A percentile compares a stretch with the other conserved stretches of the same genome.
These are phyloP conservation scores for Siphlonurus alternatus DNA, from an alignment of 2,888 invertebrate genomes.

Conservation along the genomic window DNA sequence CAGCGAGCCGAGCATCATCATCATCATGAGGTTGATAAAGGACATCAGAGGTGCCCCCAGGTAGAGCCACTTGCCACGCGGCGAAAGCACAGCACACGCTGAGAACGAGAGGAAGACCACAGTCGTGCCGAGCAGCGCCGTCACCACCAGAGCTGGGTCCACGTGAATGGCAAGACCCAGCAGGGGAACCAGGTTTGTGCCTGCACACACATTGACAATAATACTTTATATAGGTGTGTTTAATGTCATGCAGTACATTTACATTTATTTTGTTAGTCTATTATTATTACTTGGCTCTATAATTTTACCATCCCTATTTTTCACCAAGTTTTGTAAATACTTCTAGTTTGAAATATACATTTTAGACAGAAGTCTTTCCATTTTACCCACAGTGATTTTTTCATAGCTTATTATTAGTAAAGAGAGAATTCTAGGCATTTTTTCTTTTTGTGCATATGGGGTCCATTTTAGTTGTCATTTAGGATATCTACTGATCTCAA, in stretches of 20 bases:
- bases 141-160: conserved; percentile 75
- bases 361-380: too few relatives aligned
- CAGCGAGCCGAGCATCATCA: conserved; percentile 65
- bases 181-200: conserved; percentile 77
- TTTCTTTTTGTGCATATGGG: too few relatives aligned
- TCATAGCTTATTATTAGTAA: too few relatives aligned
- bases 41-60: conserved; percentile 80
- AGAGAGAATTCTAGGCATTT: too few relatives aligned
- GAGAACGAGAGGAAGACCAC: conserved; percentile 87
- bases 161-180: conserved; percentile 60
- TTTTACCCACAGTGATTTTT: too few relatives aligned
- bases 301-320: too few relatives aligned
- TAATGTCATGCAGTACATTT: background rate
- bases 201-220: conserved; percentile 32
- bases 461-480: too few relatives aligned
- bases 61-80: conserved; percentile 75
- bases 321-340: too few relatives aligned
- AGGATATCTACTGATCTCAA: too few relatives aligned
- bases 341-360: too few relatives aligned
- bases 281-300: too few relatives aligned
- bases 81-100: conserved; percentile 68
- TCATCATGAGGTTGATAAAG: conserved; percentile 55
- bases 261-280: too few relatives aligned
- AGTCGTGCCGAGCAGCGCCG: conserved; percentile 69
- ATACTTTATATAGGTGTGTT: background rate